Base-by-base conservation (phyloP, 1,140 invertebrate genomes). In the Eupristina koningsbergeri region DNA sequence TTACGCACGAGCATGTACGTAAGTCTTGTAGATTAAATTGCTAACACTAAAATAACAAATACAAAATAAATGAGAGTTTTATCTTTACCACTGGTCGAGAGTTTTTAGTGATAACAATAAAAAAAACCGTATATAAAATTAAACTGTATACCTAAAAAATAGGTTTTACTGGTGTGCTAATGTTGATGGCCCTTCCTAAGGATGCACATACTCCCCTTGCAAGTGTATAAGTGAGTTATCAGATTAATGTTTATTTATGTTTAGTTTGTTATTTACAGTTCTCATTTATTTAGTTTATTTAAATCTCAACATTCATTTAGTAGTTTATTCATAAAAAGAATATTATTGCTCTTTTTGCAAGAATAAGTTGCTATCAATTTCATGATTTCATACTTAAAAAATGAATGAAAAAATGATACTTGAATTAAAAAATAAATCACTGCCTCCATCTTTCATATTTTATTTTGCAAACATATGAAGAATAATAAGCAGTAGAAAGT, bases 21-120 rank as follows among this genome's bases (percentile, higher is more conserved):
- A 41, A 71, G 67, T 71, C 22, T 17, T n/a, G 22, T 41, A 41
- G 22, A 71, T 71, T 41, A 71, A 69, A 71, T 71, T 71, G 36
- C 22, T n/a, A 39, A 71, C 19, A 71, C 22, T 39, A 41, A 71
- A 71, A 41, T 39, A 39, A 71, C 5, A 41, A 71, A 26, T 71
- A 71, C 34, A 41, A 71, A 71, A 71, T 41, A 71, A 39, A 41
- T 22, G 36, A 41, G 19, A 71, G 22, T 71, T 41, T 26, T 71
- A 41, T 22, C 36, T 71, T 71, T 41, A 39, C 8, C 39, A 71
- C 39, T 71, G 22, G 7, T 71, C 61, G n/a, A 29, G n/a, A 11
- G 11, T 63, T n/a, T 63, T 63, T n/a, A 63, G 58, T 29, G 22
- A 63, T 29, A 63, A 29, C 58, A 63, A 29, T 29, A 63, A 29